Percentiles rank a stretch among this genome's conserved stretches.
Evolutionary conservation across 2,113 vertebrate species (phyloP).

Genomic region (Brachypodius melanocephalos): DNA sequence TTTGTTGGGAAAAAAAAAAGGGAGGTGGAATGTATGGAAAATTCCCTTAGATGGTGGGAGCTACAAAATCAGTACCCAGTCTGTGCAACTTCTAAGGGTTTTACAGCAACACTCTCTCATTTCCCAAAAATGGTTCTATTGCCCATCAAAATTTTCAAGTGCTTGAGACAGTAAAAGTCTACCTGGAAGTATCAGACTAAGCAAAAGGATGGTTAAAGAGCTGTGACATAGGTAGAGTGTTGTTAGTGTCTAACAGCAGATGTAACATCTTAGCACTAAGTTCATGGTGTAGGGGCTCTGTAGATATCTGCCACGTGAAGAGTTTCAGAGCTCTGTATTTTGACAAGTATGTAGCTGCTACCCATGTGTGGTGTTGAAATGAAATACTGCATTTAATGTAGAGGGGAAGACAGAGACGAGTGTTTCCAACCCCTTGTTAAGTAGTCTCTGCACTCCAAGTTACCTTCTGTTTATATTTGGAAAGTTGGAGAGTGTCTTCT

Average conservation of each 20-base stretch:
- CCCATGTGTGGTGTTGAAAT: not conserved
- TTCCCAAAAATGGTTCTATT: not conserved
- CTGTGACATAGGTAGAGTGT: not conserved
- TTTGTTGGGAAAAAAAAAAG: not conserved
- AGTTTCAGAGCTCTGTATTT: not conserved
- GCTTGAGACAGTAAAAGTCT: not conserved
- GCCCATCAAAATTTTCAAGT: not conserved
- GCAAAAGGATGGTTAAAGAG: not conserved
- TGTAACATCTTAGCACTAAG: not conserved
- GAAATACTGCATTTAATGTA: not conserved
- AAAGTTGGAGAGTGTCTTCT: not conserved
- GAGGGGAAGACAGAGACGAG: not conserved
- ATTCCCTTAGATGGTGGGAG: not conserved
- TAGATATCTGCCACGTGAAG: not conserved
- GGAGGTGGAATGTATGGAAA: not conserved
- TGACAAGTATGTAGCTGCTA: not conserved
- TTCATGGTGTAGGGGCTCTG: not conserved
- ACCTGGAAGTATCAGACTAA: not conserved
- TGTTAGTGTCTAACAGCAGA: not conserved
- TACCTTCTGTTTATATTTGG: not conserved
- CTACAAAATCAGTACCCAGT: not conserved
- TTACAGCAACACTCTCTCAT: fast-evolving
- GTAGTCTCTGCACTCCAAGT: not conserved
- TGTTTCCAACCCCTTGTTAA: not conserved
- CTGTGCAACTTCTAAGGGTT: not conserved